Base-by-base conservation (phyloP, 2,797 vertebrate species). In the Amphiprion clarkii region DNA sequence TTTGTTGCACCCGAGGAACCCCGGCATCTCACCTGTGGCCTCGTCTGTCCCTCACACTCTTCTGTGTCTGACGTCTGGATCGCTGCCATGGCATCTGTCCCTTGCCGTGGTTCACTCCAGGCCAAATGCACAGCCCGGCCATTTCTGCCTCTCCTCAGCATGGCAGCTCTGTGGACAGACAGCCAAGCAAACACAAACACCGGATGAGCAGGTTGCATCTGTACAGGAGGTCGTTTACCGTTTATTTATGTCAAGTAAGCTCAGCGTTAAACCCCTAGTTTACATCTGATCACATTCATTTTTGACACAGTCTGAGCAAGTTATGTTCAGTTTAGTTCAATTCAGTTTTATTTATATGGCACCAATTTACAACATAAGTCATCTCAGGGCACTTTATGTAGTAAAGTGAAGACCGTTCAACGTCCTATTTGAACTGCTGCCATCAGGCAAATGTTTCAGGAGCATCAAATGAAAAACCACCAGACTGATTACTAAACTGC, bases 71-170 rank as follows among this genome's bases (percentile, higher is more conserved):
- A 61, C 1, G 87, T 81, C 71, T 95, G 84, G 70, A 94, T 86
- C n/a, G 75, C 66, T 0, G 92, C 86, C 86, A 93, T 71, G 57
- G 89, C 58, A 23, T 96, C 96, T 0, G 72, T 67, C 8, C 96
- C 96, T 0, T 93, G 94, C 39, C 90, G 89, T 1, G 93, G 92
- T 1, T 95, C 96, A 0, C 91, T 96, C 82, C 96, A 84, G 60
- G 95, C 94, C 17, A 95, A 94, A 74, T 90, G 95, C 92, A 94
- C 94, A 49, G 95, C 92, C 33, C 92, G 94, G 89, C 95, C 93
- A 76, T 91, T 96, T 51, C 96, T 93, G 3, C 95, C 84, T 36
- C 96, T 93, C 65, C 96, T 94, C 8, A 96, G 94, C 97, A 97
- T 97, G 89, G 86, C 86, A 76, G 76, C 74, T 88, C 92, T 93